These are phyloP conservation scores for Trachythela sp. DNA, from an alignment of 64 coral and sea anemone genomes.

Conservation along the genomic window DNA sequence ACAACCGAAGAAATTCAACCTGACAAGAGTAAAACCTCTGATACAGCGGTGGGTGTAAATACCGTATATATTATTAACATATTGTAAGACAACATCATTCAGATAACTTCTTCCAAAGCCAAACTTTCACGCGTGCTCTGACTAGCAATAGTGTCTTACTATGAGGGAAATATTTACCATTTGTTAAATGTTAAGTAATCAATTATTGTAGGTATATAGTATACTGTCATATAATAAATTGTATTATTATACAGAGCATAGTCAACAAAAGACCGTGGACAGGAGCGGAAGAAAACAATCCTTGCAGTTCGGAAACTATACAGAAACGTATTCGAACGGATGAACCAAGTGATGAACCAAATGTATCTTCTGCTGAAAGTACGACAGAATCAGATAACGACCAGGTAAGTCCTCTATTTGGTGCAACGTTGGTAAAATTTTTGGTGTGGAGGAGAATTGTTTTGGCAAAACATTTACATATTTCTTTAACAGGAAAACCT, in stretches of 20 bases:
- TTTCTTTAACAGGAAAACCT: neutral
- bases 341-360: neutral
- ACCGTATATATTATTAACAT: no score
- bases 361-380: constrained; percentile 11
- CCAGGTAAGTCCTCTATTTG: neutral
- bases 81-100: no score
- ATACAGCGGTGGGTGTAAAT: no score
- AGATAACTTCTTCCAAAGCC: no score
- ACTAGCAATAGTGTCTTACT: no score
- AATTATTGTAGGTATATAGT: no score
- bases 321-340: neutral
- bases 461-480: neutral
- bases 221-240: constrained; percentile 3
- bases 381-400: neutral
- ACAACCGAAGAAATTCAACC: no score
- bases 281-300: neutral
- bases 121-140: no score
- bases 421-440: neutral
- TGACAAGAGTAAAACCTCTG: no score
- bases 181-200: no score
- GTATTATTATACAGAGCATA: constrained; percentile 3
- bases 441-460: neutral
- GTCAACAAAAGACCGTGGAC: neutral
- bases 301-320: neutral
- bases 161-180: no score